These are phyloP conservation scores for Odontamblyopus lacepedii DNA, from an alignment of 2,797 vertebrate genomes.

Conservation along the genomic window DNA sequence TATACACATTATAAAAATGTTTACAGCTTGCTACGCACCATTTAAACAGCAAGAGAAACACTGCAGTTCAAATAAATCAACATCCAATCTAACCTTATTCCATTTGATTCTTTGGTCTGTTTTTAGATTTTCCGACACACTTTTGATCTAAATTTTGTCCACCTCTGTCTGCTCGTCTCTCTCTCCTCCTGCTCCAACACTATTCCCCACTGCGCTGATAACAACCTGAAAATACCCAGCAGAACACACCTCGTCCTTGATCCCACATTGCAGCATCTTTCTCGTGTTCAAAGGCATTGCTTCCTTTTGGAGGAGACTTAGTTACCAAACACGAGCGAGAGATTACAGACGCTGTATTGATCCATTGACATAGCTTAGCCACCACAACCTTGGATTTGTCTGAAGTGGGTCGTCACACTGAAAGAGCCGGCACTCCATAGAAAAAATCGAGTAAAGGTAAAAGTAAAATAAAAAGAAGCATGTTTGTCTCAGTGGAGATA, in stretches of 20 bases:
- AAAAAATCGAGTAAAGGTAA: too few species aligned
- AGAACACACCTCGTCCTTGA: slow-evolving; percentile 64
- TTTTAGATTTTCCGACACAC: background rate
- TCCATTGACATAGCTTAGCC: slow-evolving; percentile 51
- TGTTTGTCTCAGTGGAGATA: too few species aligned
- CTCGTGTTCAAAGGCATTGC: slow-evolving; percentile 50
- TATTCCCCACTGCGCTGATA: slow-evolving; percentile 51
- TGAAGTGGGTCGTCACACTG: slow-evolving; percentile 30
- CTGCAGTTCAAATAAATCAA: background rate
- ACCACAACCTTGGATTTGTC: slow-evolving; percentile 57
- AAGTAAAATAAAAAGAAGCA: too few species aligned
- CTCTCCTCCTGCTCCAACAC: slow-evolving; percentile 35
- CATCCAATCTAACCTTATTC: background rate
- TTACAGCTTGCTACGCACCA: background rate
- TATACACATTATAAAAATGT: background rate
- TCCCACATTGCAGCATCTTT: slow-evolving; percentile 53
- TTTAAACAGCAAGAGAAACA: background rate
- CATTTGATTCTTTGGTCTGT: background rate
- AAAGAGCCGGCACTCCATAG: slow-evolving; percentile 6
- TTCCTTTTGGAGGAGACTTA: slow-evolving; percentile 51
- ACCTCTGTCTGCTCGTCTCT: slow-evolving; percentile 32
- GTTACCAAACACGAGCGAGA: slow-evolving; percentile 55
- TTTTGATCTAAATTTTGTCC: slow-evolving; percentile 10
- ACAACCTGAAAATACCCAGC: slow-evolving; percentile 56
- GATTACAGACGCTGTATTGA: slow-evolving; percentile 58